A percentile compares a stretch with the other conserved stretches of the same genome.
phyloP scores from a whole-genome alignment of 2,113 vertebrate genomes.

The Hippocampus zosterae region DNA sequence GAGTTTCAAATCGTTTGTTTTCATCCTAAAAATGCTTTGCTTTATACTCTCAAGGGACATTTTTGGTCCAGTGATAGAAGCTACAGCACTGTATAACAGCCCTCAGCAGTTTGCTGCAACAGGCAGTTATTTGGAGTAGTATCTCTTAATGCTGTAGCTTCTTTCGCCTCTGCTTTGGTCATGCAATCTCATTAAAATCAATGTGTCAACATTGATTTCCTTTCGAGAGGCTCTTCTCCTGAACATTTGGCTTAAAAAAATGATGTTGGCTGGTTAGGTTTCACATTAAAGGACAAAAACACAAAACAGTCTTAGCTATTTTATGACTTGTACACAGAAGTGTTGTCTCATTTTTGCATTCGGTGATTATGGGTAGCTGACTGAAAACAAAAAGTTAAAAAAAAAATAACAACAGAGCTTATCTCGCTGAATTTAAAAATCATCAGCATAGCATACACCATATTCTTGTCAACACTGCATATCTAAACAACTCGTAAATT shows the following conservation, averaged over 20 bases:
- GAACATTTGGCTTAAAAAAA: background rate
- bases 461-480: background rate
- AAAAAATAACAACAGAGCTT: no score
- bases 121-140: constrained; percentile 9
- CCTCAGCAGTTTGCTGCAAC: constrained; percentile 11
- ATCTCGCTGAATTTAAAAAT: no score
- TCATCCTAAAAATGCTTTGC: constrained; percentile 35
- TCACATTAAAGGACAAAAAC: background rate
- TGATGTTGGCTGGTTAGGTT: background rate
- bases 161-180: background rate
- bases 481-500: no score
- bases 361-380: background rate
- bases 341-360: background rate
- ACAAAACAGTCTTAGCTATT: background rate
- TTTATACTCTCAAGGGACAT: constrained; percentile 42
- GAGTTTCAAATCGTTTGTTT: constrained; percentile 20
- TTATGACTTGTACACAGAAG: background rate
- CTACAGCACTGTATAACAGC: background rate
- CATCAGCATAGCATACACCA: background rate
- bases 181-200: background rate
- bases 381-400: no score
- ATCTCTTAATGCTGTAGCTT: background rate
- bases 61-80: constrained; percentile 50
- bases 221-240: background rate
- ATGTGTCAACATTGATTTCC: background rate